A percentile compares a stretch with the other conserved stretches of the same genome.
Evolutionary conservation across 2,888 invertebrate species (phyloP).

Genomic region (Tethea ocularis): DNA sequence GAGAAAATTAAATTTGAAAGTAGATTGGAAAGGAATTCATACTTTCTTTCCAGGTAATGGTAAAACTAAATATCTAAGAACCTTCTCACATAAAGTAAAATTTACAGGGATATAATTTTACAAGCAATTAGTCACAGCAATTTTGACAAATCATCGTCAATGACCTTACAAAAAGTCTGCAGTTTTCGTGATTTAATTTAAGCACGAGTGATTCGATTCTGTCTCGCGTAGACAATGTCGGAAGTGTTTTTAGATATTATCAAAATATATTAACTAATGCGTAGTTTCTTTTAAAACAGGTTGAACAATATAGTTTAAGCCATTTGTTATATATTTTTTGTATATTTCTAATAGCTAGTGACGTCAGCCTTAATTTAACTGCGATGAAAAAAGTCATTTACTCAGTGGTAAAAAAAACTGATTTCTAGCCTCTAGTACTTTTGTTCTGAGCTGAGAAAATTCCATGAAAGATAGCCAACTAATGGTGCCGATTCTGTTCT

Average conservation of each 20-base stretch:
- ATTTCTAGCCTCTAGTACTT: too few species aligned
- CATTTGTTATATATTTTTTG: not conserved
- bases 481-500: too few species aligned
- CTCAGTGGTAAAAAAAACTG: too few species aligned
- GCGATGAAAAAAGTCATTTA: too few species aligned
- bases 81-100: too few species aligned
- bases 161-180: not conserved
- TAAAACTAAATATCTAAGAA: too few species aligned
- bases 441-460: too few species aligned
- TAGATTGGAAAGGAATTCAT: too few species aligned
- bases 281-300: not conserved
- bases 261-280: slow-evolving; percentile 7
- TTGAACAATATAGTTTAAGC: not conserved
- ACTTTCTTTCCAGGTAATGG: too few species aligned
- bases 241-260: slow-evolving; percentile 24
- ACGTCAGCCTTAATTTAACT: not conserved
- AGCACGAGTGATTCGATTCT: slow-evolving; percentile 19
- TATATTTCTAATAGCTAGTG: not conserved
- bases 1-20: too few species aligned
- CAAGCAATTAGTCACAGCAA: not conserved
- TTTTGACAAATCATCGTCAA: not conserved
- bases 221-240: slow-evolving; percentile 28
- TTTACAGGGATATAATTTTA: too few species aligned
- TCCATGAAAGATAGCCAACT: too few species aligned
- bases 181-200: slow-evolving; percentile 18